phyloP scores from a whole-genome alignment of 2,797 vertebrate genomes.

The Gila robusta region DNA sequence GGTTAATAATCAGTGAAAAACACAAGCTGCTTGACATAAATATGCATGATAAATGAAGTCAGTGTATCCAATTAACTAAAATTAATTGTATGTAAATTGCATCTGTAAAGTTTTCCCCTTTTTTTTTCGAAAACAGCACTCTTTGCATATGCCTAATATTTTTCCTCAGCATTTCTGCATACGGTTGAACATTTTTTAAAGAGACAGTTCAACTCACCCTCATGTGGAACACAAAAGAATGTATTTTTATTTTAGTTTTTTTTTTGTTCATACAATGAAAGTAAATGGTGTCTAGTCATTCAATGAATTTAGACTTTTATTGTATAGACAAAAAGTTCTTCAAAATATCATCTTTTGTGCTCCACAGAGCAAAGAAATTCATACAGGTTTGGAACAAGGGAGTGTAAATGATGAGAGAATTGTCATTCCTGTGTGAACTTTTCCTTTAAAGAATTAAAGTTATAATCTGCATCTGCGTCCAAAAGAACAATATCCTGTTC shows the following conservation, averaged over 20 bases:
- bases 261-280: neutral
- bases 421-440: neutral
- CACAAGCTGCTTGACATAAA: conserved; percentile 73
- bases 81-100: conserved; percentile 83
- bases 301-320: neutral
- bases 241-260: too few species aligned
- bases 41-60: conserved; percentile 78
- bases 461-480: conserved; percentile 27
- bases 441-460: conserved; percentile 16
- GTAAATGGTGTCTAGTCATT: neutral
- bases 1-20: conserved; percentile 68
- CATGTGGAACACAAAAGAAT: neutral
- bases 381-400: neutral
- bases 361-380: neutral
- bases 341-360: neutral
- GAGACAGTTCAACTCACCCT: neutral
- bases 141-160: conserved; percentile 30
- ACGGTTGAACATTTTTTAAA: neutral
- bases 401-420: neutral
- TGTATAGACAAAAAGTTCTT: neutral
- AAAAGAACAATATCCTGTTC: conserved; percentile 44
- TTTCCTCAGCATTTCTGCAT: conserved; percentile 20
- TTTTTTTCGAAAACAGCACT: neutral
- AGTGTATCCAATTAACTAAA: conserved; percentile 79
- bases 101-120: conserved; percentile 55